phyloP scores from a whole-genome alignment of 2,797 vertebrate species.

The Ispidina lecontei region DNA sequence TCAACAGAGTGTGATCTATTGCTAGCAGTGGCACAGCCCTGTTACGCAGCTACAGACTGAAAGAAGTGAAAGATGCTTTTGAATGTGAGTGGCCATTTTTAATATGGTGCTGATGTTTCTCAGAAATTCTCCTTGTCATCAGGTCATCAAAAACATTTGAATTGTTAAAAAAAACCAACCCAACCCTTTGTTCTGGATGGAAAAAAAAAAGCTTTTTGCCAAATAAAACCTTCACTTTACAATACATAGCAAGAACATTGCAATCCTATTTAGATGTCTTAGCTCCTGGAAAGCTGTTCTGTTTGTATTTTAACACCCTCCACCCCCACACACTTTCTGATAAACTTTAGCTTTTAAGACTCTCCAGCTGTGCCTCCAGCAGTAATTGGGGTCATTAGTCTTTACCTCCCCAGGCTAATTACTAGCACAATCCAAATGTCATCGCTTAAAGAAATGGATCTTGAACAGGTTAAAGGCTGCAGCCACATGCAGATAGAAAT shows the following conservation, averaged over 20 bases:
- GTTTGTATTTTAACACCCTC: not conserved
- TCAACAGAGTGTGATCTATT: not conserved
- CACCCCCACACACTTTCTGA: not conserved
- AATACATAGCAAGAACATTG: not conserved
- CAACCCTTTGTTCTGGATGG: not conserved
- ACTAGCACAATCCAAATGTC: constrained; percentile 34
- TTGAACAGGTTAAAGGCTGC: constrained; percentile 20
- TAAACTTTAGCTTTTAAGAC: constrained; percentile 52
- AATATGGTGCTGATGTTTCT: not conserved
- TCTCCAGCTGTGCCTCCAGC: constrained; percentile 26
- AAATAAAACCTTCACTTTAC: not conserved
- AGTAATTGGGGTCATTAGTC: constrained; percentile 58
- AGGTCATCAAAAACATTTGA: not conserved
- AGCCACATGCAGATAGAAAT: not conserved
- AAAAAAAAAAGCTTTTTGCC: not conserved
- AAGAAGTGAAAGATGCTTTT: not conserved
- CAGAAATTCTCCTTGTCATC: not conserved
- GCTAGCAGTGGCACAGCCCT: not conserved
- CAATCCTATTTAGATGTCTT: not conserved
- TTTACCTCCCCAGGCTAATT: constrained; percentile 49
- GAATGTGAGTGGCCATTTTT: rapidly evolving
- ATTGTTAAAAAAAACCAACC: not conserved
- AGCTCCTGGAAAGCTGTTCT: not conserved
- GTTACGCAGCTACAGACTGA: not conserved
- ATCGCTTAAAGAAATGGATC: constrained; percentile 1